Evolutionary conservation across 1,140 invertebrate species (phyloP), one percentile per base, ranked within the genome.

Genomic region (Aphidius ervi): DNA sequence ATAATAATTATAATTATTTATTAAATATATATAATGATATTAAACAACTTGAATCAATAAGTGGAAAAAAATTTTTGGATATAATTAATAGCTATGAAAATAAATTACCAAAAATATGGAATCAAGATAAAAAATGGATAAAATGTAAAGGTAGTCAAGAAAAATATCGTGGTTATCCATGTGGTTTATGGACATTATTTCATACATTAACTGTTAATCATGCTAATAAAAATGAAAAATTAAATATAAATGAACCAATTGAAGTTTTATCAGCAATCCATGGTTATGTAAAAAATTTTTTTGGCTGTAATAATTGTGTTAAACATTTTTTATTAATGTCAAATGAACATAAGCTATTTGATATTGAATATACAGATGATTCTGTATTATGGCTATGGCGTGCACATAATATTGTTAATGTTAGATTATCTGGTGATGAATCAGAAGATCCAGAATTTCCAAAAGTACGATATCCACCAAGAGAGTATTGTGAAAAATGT

Each of bases 131-230:
- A 65, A 80, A 83, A 39, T 98, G 92, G 89, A 81, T 91, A 53
- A 89, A 87, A 9, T 99, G 97, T 74, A 82, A 83, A 68, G 93
- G 94, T 6, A 94, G 90, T 70, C 76, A 82, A 48, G 75, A 86
- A 2, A 79, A 83, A 43, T 84, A 82, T 53, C 84, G 97, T 52
- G 94, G 95, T n/a, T 99, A 94, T 74, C 92, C 95, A 1, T 99
- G 97, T 81, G 89, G 93, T 1, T 77, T 99, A 10, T 99, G 97
- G 97, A 91, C 86, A 43, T 81, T 97, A 60, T 99, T 98, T 75
- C 97, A 99, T 73, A 92, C 89, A 48, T 75, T 99, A 31, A 95
- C 93, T 8, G 91, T 97, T 0, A 89, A 89, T 72, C 88, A 89
- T 52, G 84, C 86, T 1, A 1, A 3, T 31, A 31, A 31, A 31